A percentile compares a stretch with the other conserved stretches of the same genome.
Conservation (phyloP, 2,888 invertebrate species). For the Carterocephalus palaemon region DNA sequence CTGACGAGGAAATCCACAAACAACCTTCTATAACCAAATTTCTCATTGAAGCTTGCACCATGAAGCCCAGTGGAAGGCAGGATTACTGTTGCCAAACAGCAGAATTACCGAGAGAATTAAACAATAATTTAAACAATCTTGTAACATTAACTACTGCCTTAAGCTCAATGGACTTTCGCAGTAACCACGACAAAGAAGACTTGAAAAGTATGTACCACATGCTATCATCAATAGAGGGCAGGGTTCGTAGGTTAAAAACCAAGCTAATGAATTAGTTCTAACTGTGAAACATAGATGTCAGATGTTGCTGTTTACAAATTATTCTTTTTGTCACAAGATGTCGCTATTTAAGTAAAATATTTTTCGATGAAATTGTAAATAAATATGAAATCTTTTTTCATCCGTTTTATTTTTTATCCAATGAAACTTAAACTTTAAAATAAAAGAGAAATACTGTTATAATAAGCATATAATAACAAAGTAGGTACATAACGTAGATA, state of each 20-base stretch:
- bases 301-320: slow-evolving; percentile 38
- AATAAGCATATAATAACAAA: slow-evolving; percentile 20
- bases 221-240: slow-evolving; percentile 60
- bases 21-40: slow-evolving; percentile 17
- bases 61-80: slow-evolving; percentile 54
- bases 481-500: slow-evolving; percentile 1
- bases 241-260: slow-evolving; percentile 54
- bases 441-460: slow-evolving; percentile 22
- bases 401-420: too few relatives aligned
- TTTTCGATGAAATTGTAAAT: too few relatives aligned
- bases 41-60: slow-evolving; percentile 46
- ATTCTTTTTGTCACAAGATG: too few relatives aligned
- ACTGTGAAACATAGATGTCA: slow-evolving; percentile 38
- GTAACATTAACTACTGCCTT: slow-evolving; percentile 37
- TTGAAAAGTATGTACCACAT: slow-evolving; percentile 55
- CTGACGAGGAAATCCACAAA: slow-evolving; percentile 31
- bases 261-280: slow-evolving; percentile 34
- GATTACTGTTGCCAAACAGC: slow-evolving; percentile 48
- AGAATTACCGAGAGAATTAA: slow-evolving; percentile 23
- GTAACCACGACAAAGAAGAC: slow-evolving; percentile 46
- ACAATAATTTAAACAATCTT: slow-evolving; percentile 10
- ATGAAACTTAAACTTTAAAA: slow-evolving; percentile 17
- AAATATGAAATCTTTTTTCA: too few relatives aligned
- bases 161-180: slow-evolving; percentile 50
- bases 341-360: too few relatives aligned